Evolutionary conservation across 2,888 invertebrate genomes (phyloP).

Genomic region (Chelonus formosanus): DNA sequence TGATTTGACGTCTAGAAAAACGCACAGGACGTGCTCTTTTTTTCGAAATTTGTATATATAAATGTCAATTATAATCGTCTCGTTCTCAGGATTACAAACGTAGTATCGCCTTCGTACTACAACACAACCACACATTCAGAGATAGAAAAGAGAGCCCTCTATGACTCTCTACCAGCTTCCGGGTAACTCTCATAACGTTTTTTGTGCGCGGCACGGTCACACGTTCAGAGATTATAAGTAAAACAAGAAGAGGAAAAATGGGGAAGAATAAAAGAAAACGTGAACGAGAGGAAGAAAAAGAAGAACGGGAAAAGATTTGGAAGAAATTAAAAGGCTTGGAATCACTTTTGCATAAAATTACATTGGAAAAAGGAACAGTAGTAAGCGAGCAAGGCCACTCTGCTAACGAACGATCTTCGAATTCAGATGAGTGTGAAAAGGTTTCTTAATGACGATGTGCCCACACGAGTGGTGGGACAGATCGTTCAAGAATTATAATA

Average conservation of each 20-base stretch:
- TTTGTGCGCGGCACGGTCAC: background rate
- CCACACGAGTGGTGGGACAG: slow-evolving; percentile 8
- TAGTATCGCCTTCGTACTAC: no score
- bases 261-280: background rate
- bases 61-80: no score
- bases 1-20: no score
- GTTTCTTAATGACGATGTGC: background rate
- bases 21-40: no score
- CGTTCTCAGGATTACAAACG: no score
- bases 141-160: no score
- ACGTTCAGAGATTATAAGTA: background rate
- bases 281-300: background rate
- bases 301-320: background rate
- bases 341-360: no score
- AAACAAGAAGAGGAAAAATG: slow-evolving; percentile 1
- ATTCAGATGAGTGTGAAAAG: background rate
- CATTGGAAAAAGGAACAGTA: background rate
- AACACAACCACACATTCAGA: no score
- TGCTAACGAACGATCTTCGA: background rate
- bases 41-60: no score
- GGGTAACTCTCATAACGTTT: background rate
- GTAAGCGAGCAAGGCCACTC: background rate
- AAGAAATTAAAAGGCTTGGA: background rate
- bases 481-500: background rate
- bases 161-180: no score